Evolutionary conservation across 2,888 invertebrate genomes (phyloP).

Genomic region (Pandemis heparana): DNA sequence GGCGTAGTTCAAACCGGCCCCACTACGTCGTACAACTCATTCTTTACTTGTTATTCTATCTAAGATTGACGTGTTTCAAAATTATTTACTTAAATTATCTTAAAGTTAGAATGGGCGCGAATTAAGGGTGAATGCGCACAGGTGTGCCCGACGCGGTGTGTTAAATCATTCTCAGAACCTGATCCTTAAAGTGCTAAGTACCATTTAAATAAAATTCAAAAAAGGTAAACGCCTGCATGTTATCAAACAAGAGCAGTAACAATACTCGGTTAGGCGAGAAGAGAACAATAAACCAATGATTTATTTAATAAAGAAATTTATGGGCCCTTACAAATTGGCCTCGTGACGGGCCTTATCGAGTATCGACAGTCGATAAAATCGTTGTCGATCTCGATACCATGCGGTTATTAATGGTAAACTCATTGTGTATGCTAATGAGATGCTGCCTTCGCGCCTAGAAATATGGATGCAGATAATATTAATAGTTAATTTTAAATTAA

Average conservation of each 20-base stretch:
- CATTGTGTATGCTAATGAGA: constrained; percentile 74
- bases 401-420: constrained; percentile 73
- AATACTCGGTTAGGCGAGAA: constrained; percentile 76
- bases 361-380: constrained; percentile 75
- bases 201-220: constrained; percentile 21
- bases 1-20: no score
- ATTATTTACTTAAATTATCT: neutral
- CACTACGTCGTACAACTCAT: no score
- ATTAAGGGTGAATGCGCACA: neutral
- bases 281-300: constrained; percentile 82
- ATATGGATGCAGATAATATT: constrained; percentile 10
- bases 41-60: no score
- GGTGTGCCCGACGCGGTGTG: neutral
- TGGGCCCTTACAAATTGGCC: constrained; percentile 80
- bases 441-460: constrained; percentile 45
- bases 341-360: constrained; percentile 78
- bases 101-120: neutral
- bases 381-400: constrained; percentile 71
- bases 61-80: neutral
- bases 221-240: constrained; percentile 42
- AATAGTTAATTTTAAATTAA: constrained; percentile 13
- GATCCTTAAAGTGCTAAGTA: constrained; percentile 22
- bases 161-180: neutral
- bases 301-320: constrained; percentile 85
- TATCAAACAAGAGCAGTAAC: constrained; percentile 61